phyloP scores from a whole-genome alignment of 1,140 invertebrate species.

The Orius insidiosus region DNA sequence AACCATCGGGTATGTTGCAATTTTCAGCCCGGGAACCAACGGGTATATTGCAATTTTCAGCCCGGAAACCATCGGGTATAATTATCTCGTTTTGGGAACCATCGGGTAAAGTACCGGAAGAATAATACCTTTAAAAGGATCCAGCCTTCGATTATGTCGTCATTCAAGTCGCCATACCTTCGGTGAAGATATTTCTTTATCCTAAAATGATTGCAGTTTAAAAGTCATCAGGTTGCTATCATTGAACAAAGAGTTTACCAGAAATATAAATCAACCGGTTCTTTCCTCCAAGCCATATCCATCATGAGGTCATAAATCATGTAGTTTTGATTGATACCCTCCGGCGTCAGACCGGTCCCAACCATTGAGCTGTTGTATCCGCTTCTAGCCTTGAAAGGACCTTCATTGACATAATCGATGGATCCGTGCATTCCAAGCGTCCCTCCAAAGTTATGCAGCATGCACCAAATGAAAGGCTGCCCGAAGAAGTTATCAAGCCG shows the following conservation, averaged over 20 bases:
- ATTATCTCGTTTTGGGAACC: no score
- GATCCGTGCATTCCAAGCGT: constrained; percentile 76
- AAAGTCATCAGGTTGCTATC: no score
- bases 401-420: constrained; percentile 49
- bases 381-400: constrained; percentile 25
- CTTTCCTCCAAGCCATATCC: constrained; percentile 42
- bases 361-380: constrained; percentile 58
- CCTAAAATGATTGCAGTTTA: constrained; percentile 21
- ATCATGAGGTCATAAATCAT: constrained; percentile 71
- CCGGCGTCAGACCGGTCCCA: constrained; percentile 67
- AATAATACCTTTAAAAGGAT: constrained; percentile 31
- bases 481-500: constrained; percentile 68
- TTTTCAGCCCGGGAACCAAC: no score
- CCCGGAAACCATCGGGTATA: no score
- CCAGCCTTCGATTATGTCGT: constrained; percentile 42
- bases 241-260: no score
- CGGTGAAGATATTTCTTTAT: constrained; percentile 43
- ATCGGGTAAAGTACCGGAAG: constrained; percentile 4
- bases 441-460: constrained; percentile 90
- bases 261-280: no score
- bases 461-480: constrained; percentile 90
- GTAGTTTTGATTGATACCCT: constrained; percentile 90
- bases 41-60: no score
- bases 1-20: no score
- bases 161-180: constrained; percentile 48